Evolutionary conservation across 2,888 invertebrate genomes (phyloP), one percentile per base, ranked within the genome.

Genomic region (Volucella bombylans): DNA sequence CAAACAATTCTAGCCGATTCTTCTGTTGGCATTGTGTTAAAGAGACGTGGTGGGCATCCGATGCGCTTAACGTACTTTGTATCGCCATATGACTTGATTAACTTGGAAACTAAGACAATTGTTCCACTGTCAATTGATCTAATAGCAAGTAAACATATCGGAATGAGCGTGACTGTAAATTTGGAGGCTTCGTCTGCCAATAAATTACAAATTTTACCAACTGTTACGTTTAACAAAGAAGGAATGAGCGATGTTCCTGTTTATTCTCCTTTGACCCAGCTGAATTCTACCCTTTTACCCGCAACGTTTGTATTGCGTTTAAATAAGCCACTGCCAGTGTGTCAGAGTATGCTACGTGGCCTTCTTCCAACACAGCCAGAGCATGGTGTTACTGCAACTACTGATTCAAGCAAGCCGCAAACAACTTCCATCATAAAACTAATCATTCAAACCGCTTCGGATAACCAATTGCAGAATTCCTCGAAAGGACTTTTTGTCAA

Each of bases 1-100:
- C 88, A 90, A 90, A 93, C 93, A 39, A 94, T 97, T 81, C 95
- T 98, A 52, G 96, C 96, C 89, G 97, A 97, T 90, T 97, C 97
- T 86, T 95, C 97, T 41, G 96, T 98, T 87, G 99, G 98, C 45
- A 94, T 97, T 80, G 93, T 97, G 54, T 95, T 97, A 87, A 96
- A 95, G 88, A 92, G 98, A 64, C 93, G 95, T 88, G 97, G 97
- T 90, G 97, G 96, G 93, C 97, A 98, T 90, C 96, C 98, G 0
- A 96, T 98, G 96, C 96, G 96, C 89, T 92, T 99, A 39, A 98
- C 97, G 0, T 99, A 98, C 91, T 98, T 98, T 91, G 96, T 98
- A 4, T 96, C 97, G 0, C 98, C 98, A 0, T 98, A 98, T 90
- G 98, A 98, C 90, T 93, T 98, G 62, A 93, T 98, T 88, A 96